A percentile compares a stretch with the other conserved stretches of the same genome.
These are phyloP conservation scores for Fopius arisanus DNA, from an alignment of 1,140 invertebrate species.

Conservation along the genomic window DNA sequence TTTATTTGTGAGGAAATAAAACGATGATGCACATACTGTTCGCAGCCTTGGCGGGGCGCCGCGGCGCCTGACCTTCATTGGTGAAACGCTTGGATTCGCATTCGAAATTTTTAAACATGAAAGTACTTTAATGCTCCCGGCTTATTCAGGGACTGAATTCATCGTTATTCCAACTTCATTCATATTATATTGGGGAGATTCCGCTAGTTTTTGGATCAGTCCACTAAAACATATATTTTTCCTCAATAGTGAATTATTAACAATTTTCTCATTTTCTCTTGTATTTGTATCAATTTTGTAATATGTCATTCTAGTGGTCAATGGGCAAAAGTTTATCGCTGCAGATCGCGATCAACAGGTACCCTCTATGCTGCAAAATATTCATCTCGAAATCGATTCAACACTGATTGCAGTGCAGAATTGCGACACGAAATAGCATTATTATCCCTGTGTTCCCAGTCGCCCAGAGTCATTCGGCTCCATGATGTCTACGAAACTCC, in stretches of 20 bases:
- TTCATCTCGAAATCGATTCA: slow-evolving; percentile 73
- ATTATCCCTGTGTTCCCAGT: slow-evolving; percentile 70
- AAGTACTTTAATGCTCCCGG: background rate
- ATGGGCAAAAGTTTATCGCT: slow-evolving; percentile 79
- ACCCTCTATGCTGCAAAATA: slow-evolving; percentile 79
- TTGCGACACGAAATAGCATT: slow-evolving; percentile 75
- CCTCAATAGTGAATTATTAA: too few relatives aligned
- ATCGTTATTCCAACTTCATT: background rate
- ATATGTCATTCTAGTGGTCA: slow-evolving; percentile 69
- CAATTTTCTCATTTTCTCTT: too few relatives aligned
- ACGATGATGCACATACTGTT: slow-evolving; percentile 22
- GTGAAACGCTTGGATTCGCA: slow-evolving; percentile 25
- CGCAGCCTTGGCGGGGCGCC: slow-evolving; percentile 30
- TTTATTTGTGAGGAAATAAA: slow-evolving; percentile 24
- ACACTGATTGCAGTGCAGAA: slow-evolving; percentile 71
- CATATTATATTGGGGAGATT: background rate
- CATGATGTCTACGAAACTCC: slow-evolving; percentile 79
- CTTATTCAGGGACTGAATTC: slow-evolving; percentile 8
- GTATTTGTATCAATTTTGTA: too few relatives aligned
- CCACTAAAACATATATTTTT: too few relatives aligned
- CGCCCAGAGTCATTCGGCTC: slow-evolving; percentile 72
- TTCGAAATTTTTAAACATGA: slow-evolving; percentile 18
- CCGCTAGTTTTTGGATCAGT: too few relatives aligned
- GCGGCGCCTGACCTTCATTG: slow-evolving; percentile 28
- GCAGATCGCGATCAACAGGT: slow-evolving; percentile 69